phyloP scores from a whole-genome alignment of 23 tunicate genomes.

The Aplidium turbinatum region DNA sequence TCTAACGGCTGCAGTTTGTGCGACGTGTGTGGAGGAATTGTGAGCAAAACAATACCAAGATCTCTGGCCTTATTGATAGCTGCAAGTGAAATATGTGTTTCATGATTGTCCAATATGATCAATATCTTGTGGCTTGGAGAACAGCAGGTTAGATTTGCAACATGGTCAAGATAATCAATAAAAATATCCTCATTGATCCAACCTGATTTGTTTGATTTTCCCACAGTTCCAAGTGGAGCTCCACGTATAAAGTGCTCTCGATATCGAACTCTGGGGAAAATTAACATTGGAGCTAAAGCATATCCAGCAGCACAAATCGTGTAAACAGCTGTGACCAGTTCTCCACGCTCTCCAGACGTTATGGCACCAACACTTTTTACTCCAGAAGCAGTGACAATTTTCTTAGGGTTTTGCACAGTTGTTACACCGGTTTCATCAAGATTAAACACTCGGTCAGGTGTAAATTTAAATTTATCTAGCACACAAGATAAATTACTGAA shows the following conservation, averaged over 20 bases:
- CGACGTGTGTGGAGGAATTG: slow-evolving; percentile 17
- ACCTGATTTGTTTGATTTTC: slow-evolving; percentile 6
- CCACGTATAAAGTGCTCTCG: slow-evolving; percentile 20
- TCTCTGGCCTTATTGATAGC: slow-evolving; percentile 12
- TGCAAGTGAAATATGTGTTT: slow-evolving; percentile 18
- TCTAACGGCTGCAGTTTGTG: slow-evolving; percentile 7
- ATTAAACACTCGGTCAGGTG: slow-evolving; percentile 6
- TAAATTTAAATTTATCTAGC: slow-evolving; percentile 4
- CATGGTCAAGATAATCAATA: not conserved
- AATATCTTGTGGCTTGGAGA: not conserved
- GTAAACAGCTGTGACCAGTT: slow-evolving; percentile 13
- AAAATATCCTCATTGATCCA: slow-evolving; percentile 14
- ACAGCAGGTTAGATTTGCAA: not conserved
- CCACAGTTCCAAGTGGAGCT: slow-evolving; percentile 11
- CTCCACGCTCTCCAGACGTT: slow-evolving; percentile 16
- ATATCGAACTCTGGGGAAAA: slow-evolving; percentile 7
- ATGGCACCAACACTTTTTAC: slow-evolving; percentile 9
- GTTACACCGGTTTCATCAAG: slow-evolving; percentile 27
- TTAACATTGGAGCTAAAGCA: slow-evolving; percentile 22
- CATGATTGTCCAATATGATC: slow-evolving; percentile 14
- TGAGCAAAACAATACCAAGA: slow-evolving; percentile 13
- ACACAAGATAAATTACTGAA: slow-evolving; percentile 11
- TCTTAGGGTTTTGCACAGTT: slow-evolving; percentile 18
- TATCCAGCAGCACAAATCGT: slow-evolving; percentile 12
- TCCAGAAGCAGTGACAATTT: slow-evolving; percentile 5